Evolutionary conservation across 2,888 invertebrate genomes (phyloP).

Genomic region (Rambutsinella grinnellia): DNA sequence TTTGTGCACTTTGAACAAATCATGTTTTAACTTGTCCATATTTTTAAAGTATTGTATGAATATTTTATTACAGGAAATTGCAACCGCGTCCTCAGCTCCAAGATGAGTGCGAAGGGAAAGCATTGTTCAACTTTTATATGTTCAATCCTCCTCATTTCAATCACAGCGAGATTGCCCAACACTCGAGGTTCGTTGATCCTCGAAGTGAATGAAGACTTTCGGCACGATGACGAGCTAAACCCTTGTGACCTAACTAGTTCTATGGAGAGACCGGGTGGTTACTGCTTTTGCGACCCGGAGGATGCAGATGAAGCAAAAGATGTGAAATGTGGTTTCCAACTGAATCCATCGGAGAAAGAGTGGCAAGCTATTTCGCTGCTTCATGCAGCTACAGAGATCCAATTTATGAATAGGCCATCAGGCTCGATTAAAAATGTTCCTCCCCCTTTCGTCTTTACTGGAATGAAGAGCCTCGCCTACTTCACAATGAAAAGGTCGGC

Average conservation of each 20-base stretch:
- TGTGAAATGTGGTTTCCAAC: slow-evolving; percentile 84
- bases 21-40: background rate
- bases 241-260: slow-evolving; percentile 6
- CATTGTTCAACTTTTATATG: background rate
- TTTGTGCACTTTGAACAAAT: background rate
- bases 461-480: slow-evolving; percentile 52
- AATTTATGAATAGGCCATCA: slow-evolving; percentile 39
- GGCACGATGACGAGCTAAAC: slow-evolving; percentile 1
- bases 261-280: slow-evolving; percentile 19
- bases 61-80: background rate
- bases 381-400: slow-evolving; percentile 12
- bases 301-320: slow-evolving; percentile 75
- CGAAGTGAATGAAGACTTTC: slow-evolving; percentile 5
- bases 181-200: slow-evolving; percentile 1
- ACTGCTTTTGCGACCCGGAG: slow-evolving; percentile 77
- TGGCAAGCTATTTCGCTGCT: slow-evolving; percentile 41
- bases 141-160: background rate
- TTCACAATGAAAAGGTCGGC: slow-evolving; percentile 49
- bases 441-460: slow-evolving; percentile 44
- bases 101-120: background rate
- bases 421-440: slow-evolving; percentile 47
- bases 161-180: background rate
- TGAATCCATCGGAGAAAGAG: slow-evolving; percentile 72
- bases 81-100: background rate
- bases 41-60: background rate